phyloP scores from a whole-genome alignment of 2,113 vertebrate species.

The Anhinga rufa region DNA sequence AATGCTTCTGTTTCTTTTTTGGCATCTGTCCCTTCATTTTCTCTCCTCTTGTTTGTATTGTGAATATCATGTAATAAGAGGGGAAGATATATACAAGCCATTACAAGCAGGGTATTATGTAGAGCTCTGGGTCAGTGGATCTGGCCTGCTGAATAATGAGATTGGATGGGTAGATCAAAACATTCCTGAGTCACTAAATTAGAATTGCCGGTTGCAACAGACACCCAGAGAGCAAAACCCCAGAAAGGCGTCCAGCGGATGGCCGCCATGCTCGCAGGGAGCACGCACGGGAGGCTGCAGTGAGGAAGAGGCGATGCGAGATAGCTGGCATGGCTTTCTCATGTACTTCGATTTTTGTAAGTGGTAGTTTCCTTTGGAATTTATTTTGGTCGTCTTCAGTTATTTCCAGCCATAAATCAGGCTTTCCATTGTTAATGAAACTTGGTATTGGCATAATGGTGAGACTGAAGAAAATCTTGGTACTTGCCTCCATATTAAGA shows the following conservation, averaged over 20 bases:
- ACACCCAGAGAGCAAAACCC: background rate
- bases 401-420: background rate
- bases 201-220: background rate
- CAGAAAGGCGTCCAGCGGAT: background rate
- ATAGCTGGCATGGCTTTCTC: background rate
- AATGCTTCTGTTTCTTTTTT: rapidly evolving
- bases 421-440: background rate
- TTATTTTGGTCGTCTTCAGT: background rate
- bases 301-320: rapidly evolving
- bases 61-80: background rate
- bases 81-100: background rate
- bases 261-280: background rate
- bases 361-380: background rate
- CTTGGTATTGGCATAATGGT: background rate
- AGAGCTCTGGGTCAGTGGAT: conserved; percentile 45
- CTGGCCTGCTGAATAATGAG: conserved; percentile 18
- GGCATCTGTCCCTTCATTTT: background rate
- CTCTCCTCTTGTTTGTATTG: background rate
- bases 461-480: background rate
- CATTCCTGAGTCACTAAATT: conserved; percentile 7
- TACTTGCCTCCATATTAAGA: background rate
- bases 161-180: conserved; percentile 33
- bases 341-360: background rate
- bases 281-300: background rate
- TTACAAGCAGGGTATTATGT: background rate